Base-by-base conservation (phyloP, 2,888 invertebrate genomes). In the Punctoribates punctum region DNA sequence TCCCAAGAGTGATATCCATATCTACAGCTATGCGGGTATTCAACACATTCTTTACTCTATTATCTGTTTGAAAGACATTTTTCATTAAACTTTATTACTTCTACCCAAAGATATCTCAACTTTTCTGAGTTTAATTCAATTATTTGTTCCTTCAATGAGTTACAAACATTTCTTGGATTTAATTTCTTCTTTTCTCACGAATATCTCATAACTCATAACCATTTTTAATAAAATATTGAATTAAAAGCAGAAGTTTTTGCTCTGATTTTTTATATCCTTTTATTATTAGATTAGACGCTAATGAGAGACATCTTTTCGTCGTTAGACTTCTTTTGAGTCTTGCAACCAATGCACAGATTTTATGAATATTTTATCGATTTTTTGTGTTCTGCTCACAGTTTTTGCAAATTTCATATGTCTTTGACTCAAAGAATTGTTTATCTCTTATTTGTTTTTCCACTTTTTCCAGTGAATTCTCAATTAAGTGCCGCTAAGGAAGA, bases 21-120 rank as follows among this genome's bases (percentile, higher is more conserved):
- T 70, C 23, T 70, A 70, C 46, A 70, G 23, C 23, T 70, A 70
- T 70, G 42, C 70, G 46, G 70, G 46, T 70, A 42, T 5, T 46
- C 42, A 25, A 17, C 25, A 15, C 29, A 62, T 25, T 27, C 3
- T 4, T 17, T n/a, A 25, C 9, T 62, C 25, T 13, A 27, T 27
- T 17, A 25, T 62, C 8, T 62, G 9, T 27, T 25, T 62, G 27
- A 25, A 25, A 27, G 8, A 5, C 1, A 15, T 62, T 62, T 23
- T 27, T 25, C 1, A 15, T 62, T 8, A 62, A 23, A 17, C 8
- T 34, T 5, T n/a, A 54, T 54, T 25, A 20, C 4, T 54, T 54
- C 1, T 42, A 13, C 9, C 8, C 4, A 42, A 42, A 8, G 8
- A 42, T 42, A 42, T 42, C 42, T 42, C 42, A 8, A 42, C 4